Evolutionary conservation across 2,888 invertebrate species (phyloP), one percentile per base, ranked within the genome.

Genomic region (Archips xylosteana): DNA sequence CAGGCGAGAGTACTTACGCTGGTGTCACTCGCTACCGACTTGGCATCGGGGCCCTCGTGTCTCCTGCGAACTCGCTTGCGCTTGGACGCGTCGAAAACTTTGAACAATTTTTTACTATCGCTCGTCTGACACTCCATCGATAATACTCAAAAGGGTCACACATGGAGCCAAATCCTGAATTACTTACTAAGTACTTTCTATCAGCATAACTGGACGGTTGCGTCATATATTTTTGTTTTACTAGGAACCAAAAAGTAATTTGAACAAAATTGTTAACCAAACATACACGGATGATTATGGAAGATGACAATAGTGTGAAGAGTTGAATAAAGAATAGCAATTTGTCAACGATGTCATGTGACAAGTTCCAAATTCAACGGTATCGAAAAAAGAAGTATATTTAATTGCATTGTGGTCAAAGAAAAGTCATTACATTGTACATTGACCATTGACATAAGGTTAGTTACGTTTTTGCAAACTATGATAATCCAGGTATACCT

Each of bases 21-120:
- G n/a, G 88, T 89, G 74, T 92, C 90, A 2, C 91, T 89, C 9
- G 81, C 86, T 76, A 87, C 74, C 3, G 92, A 92, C 75, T 86
- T 87, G 59, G 83, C 78, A 61, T 89, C 91, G 15, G 80, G 76
- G 34, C 84, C 87, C 4, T 91, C 89, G 8, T 82, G 83, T 78
- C 87, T 92, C 79, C 88, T 93, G 76, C 83, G 85, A 9, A 81
- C 80, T 32, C 85, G 84, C 75, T 89, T 92, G 42, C 85, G 83
- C 80, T 89, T 90, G 12, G 94, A 82, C 13, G 89, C 89, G 70
- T 94, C 94, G 75, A 90, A 93, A 77, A 92, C 92, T 85, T 92
- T 89, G 74, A 88, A 87, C 77, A 93, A 77, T 88, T 91, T 92
- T 85, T 92, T 92, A 79, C 91, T 92, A 86, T 93, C 92, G 82